Evolutionary conservation across 1,140 invertebrate species (phyloP).

Genomic region (Adelges cooleyi): DNA sequence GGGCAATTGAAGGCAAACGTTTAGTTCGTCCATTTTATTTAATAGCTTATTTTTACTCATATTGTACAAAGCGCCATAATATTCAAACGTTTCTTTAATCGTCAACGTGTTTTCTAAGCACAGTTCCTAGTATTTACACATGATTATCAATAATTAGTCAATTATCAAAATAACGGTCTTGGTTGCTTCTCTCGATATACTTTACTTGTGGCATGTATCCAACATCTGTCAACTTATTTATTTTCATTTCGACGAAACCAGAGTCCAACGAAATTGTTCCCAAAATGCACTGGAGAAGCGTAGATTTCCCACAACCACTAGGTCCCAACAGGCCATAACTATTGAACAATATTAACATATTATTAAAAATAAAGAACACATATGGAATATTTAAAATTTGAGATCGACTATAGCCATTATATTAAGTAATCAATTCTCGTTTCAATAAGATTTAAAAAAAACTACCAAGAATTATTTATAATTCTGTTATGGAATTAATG

Average conservation of each 20-base stretch:
- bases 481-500: no score
- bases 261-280: constrained; percentile 63
- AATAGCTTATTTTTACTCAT: not conserved
- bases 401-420: no score
- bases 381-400: not conserved
- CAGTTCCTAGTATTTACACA: not conserved
- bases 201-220: constrained; percentile 47
- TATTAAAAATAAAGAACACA: not conserved
- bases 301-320: constrained; percentile 75
- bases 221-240: constrained; percentile 68
- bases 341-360: constrained; percentile 28
- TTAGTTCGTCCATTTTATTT: not conserved
- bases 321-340: constrained; percentile 78
- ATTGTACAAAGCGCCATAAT: not conserved
- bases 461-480: no score
- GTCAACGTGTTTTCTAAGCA: not conserved
- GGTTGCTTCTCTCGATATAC: no score
- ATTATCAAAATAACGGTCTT: no score
- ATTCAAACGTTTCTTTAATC: not conserved
- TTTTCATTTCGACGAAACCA: constrained; percentile 60
- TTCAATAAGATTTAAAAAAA: no score
- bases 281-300: constrained; percentile 73
- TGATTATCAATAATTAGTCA: no score
- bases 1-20: not conserved
- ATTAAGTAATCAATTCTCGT: no score